Evolutionary conservation across 2,797 vertebrate genomes (phyloP), one percentile per base, ranked within the genome.

Genomic region (Danio tinwini): DNA sequence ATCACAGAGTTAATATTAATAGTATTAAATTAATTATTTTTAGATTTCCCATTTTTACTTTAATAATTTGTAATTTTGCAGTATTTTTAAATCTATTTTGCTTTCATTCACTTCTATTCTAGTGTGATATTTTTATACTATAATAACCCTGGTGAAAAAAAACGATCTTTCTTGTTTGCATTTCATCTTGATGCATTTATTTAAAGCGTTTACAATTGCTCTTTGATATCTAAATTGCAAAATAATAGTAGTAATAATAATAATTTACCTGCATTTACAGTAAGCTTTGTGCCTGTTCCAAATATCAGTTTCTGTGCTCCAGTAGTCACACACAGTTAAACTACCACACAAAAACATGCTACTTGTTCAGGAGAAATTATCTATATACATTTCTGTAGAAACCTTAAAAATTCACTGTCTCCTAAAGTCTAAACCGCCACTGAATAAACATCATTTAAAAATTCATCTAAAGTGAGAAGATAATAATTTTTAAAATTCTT

Each of bases 261-360:
- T 47, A 0, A 40, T 63, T 63, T 81, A 86, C 85, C 65, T 83
- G 86, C 49, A 77, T 76, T 76, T 44, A 83, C 73, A 72, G 44
- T 63, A 16, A 86, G 64, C 44, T 74, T 82, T 47, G 68, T 82
- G 45, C 86, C 82, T 49, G 58, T 53, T 40, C 82, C 85, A 78
- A 87, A 85, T 68, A 88, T 73, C 3, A 87, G 1, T 64, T 83
- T 86, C 73, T 77, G 67, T 12, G 37, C 50, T 62, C 39, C 76
- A 78, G 64, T 58, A 63, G 74, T 84, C 81, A 82, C 81, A 84
- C 85, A 76, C 13, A 68, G 52, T 13, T 62, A 56, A 17, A 61
- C 4, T 2, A 8, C 62, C 16, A 69, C 29, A 61, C 56, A 81
- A 78, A 74, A 47, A 70, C 21, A 73, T 13, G 9, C 39, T 13